These are phyloP conservation scores for Chrysotoxum bicinctum DNA, from an alignment of 2,888 invertebrate genomes.

Conservation along the genomic window DNA sequence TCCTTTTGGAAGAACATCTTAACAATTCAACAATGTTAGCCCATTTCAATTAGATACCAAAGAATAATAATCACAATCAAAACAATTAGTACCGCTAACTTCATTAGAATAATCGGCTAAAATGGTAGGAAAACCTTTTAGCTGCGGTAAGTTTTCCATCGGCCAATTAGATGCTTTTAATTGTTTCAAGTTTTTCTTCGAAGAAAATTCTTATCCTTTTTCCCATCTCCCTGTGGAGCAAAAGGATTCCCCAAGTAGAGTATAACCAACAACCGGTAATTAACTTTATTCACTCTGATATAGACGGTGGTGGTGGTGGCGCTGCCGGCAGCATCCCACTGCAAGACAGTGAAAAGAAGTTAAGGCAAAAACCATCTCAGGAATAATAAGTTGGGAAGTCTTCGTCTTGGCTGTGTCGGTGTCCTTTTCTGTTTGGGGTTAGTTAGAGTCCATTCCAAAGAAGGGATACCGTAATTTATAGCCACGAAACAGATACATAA, in stretches of 20 bases:
- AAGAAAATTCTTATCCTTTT: slow-evolving; percentile 59
- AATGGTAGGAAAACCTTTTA: slow-evolving; percentile 62
- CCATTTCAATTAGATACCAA: slow-evolving; percentile 26
- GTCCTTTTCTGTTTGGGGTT: slow-evolving; percentile 4
- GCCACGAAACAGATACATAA: slow-evolving; percentile 50
- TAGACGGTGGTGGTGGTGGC: neutral
- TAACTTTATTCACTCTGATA: slow-evolving; percentile 71
- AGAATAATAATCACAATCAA: slow-evolving; percentile 68
- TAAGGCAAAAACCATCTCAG: slow-evolving; percentile 43
- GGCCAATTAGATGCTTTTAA: slow-evolving; percentile 71
- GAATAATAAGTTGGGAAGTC: slow-evolving; percentile 62
- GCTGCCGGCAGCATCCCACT: neutral
- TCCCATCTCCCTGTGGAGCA: neutral
- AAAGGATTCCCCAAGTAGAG: slow-evolving; percentile 43
- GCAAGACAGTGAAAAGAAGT: slow-evolving; percentile 45
- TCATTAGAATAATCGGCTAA: slow-evolving; percentile 70
- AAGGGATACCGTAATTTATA: slow-evolving; percentile 68
- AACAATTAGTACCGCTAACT: slow-evolving; percentile 71
- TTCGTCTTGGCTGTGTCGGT: neutral
- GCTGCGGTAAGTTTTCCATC: slow-evolving; percentile 67
- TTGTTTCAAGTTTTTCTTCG: slow-evolving; percentile 64
- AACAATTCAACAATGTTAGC: slow-evolving; percentile 20
- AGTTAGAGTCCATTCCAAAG: slow-evolving; percentile 43
- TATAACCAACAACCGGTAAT: slow-evolving; percentile 68
- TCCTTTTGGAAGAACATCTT: neutral